Base-by-base conservation (phyloP, 2,888 invertebrate species). In the Acanthopleura granulata region DNA sequence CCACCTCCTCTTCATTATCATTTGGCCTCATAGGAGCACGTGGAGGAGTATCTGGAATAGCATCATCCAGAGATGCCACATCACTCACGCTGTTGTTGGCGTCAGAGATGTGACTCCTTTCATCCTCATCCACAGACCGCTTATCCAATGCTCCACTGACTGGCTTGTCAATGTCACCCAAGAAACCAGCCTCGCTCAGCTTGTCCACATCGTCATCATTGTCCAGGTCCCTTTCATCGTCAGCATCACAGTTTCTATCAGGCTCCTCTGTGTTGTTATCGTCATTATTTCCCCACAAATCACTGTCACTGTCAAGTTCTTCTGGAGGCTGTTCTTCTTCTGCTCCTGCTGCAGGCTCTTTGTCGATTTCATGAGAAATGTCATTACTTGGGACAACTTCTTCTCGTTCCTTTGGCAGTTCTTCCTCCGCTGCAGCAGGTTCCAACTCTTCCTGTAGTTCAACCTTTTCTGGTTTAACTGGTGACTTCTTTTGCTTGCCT, bases 41-140 rank as follows among this genome's bases (percentile, higher is more conserved):
- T 0, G 82, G 82, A 30, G 82, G 82, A 11, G 82, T 80, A n/a
- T 80, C 78, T n/a, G 80, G 80, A 50, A 82, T 77, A 30, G 81
- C 81, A 78, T 80, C 81, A 62, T 81, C 80, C 71, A 77, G 76
- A 12, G 78, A 81, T 22, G 57, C 70, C 27, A 61, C 76, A 72
- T 62, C 40, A 49, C 71, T 71, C 66, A 66, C 29, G 25, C 66
- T 66, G 66, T 66, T 66, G 25, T 66, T 66, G 6, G 50, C 75
- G 57, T 72, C 75, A 72, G 76, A 61, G 49, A 73, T 27, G 15
- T 49, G 62, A 27, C 74, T 74, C 27, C 76, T 62, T 18, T 25
- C 71, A 25, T 72, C 62, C 18, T 74, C 74, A 49, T 74, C 66
- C 25, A 27, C 66, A 18, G 57, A 57, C 1, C n/a, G 57, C 22